A percentile compares a stretch with the other conserved stretches of the same genome.
These are phyloP conservation scores for Cordilura impudica DNA, from an alignment of 2,888 invertebrate species.

Conservation along the genomic window DNA sequence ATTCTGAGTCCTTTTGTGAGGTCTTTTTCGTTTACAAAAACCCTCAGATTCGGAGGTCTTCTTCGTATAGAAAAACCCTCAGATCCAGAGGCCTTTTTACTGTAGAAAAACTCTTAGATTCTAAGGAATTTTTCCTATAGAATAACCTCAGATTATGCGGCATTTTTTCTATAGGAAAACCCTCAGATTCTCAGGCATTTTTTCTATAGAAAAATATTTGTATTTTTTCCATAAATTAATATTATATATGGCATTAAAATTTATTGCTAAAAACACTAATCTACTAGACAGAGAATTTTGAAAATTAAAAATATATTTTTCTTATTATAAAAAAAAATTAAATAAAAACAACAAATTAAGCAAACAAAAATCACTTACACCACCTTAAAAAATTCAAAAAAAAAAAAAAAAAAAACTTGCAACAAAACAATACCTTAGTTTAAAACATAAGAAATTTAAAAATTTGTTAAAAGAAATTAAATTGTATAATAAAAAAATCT, in stretches of 20 bases:
- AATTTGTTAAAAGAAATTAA: constrained; percentile 49
- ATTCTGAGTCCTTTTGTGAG: not conserved
- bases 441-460: constrained; percentile 19
- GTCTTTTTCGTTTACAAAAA: not conserved
- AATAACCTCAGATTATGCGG: not conserved
- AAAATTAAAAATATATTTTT: constrained; percentile 47
- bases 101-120: not conserved
- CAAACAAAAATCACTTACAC: constrained; percentile 43
- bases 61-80: not conserved
- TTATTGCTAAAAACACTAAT: constrained; percentile 12
- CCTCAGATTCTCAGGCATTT: not conserved
- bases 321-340: constrained; percentile 32
- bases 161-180: not conserved
- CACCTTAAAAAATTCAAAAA: constrained; percentile 51
- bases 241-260: constrained; percentile 28
- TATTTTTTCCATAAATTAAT: not conserved
- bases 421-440: constrained; percentile 38
- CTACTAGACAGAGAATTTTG: constrained; percentile 8
- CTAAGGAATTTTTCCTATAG: not conserved
- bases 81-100: not conserved
- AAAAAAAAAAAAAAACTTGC: constrained; percentile 37
- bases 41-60: not conserved
- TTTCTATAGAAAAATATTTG: not conserved
- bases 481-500: constrained; percentile 33
- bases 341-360: constrained; percentile 19